Conservation (phyloP, 2,888 invertebrate genomes). For the Aspidiotus rigidus region DNA sequence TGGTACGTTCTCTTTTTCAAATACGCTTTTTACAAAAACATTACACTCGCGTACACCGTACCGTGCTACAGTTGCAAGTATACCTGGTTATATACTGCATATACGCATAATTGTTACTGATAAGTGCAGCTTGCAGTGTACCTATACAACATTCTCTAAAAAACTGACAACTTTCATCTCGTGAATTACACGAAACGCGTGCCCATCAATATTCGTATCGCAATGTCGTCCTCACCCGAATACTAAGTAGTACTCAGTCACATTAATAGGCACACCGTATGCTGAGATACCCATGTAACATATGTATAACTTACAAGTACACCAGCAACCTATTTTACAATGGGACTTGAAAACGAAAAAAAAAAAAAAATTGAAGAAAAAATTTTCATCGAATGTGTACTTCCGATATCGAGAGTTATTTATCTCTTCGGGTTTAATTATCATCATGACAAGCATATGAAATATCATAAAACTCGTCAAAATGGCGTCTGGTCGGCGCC, state of each 20-base stretch:
- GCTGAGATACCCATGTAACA: too few relatives aligned
- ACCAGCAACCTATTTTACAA: too few relatives aligned
- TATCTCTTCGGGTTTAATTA: slow-evolving; percentile 28
- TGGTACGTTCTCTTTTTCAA: too few relatives aligned
- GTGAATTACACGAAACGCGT: slow-evolving; percentile 3
- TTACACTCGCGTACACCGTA: too few relatives aligned
- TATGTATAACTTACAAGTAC: too few relatives aligned
- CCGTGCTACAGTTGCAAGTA: too few relatives aligned
- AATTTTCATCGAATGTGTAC: not conserved
- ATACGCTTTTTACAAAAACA: too few relatives aligned
- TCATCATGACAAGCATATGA: slow-evolving; percentile 29
- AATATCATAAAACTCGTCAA: slow-evolving; percentile 30
- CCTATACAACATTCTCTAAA: not conserved
- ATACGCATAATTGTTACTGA: too few relatives aligned
- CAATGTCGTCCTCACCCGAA: not conserved
- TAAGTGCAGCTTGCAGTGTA: too few relatives aligned
- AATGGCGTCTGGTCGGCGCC: slow-evolving; percentile 30
- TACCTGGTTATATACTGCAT: too few relatives aligned
- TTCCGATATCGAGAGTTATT: slow-evolving; percentile 13
- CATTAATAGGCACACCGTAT: too few relatives aligned
- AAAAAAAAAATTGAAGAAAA: not conserved
- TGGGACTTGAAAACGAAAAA: not conserved
- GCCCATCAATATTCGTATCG: slow-evolving; percentile 4
- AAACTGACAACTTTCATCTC: not conserved
- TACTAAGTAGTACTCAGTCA: not conserved